A percentile compares a stretch with the other conserved stretches of the same genome.
phyloP scores from a whole-genome alignment of 2,113 vertebrate species.

The Malurus alboscapulatus region DNA sequence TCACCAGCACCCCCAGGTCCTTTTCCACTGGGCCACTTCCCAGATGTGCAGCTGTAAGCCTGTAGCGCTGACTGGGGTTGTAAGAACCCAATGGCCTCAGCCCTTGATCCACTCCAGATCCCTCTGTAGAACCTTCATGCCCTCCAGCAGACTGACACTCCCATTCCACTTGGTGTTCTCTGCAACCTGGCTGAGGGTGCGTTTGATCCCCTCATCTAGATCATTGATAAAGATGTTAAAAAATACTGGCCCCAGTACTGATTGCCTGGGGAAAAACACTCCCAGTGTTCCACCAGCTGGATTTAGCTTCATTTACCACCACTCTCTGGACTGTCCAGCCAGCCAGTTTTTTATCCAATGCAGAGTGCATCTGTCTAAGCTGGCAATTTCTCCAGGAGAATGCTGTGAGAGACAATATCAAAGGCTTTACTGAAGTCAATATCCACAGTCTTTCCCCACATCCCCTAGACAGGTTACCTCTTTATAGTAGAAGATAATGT shows the following conservation, averaged over 20 bases:
- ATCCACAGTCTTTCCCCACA: neutral
- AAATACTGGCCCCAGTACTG: neutral
- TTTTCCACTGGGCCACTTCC: neutral
- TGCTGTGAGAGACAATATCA: neutral
- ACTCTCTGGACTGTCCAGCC: neutral
- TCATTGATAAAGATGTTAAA: neutral
- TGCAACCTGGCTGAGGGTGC: neutral
- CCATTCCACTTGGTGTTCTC: neutral
- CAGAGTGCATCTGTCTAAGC: neutral
- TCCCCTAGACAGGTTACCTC: neutral
- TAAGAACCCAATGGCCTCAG: neutral
- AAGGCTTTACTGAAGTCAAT: neutral
- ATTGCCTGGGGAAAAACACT: neutral
- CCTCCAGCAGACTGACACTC: neutral
- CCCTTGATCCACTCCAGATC: neutral
- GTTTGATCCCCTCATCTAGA: neutral
- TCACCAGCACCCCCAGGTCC: too few relatives aligned
- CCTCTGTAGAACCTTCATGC: neutral
- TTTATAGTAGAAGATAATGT: too few relatives aligned
- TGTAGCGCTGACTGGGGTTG: neutral
- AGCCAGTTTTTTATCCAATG: neutral
- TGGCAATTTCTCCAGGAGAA: neutral
- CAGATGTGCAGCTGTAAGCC: neutral
- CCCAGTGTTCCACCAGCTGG: neutral
- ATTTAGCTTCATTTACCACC: neutral